Conservation (phyloP, 2,113 vertebrate species). For the Deroptyus accipitrinus region DNA sequence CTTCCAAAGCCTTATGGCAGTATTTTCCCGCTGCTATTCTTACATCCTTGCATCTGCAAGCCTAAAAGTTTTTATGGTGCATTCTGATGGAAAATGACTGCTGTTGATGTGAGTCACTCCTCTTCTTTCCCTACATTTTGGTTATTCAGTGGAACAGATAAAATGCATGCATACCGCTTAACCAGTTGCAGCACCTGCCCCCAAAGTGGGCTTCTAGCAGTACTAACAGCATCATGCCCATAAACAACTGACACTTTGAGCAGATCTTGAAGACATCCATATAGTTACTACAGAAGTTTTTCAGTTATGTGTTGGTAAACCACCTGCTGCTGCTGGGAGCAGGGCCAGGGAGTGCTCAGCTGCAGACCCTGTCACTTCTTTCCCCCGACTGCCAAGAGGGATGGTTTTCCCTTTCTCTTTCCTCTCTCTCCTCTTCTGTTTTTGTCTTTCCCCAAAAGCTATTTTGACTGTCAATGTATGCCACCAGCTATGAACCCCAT, state of each 20-base stretch:
- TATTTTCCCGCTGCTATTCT: background rate
- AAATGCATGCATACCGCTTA: background rate
- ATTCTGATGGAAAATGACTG: background rate
- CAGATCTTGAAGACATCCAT: background rate
- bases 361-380: background rate
- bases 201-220: background rate
- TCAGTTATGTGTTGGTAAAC: background rate
- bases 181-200: background rate
- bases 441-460: background rate
- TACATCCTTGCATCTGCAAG: background rate
- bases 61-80: background rate
- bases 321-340: background rate
- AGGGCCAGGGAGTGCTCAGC: background rate
- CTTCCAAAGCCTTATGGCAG: background rate
- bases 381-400: no score
- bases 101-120: rapidly evolving
- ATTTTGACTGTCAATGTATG: background rate
- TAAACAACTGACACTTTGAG: background rate
- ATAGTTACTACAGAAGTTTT: background rate
- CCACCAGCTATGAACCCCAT: background rate
- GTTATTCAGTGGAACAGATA: background rate
- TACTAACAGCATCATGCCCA: background rate
- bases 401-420: background rate
- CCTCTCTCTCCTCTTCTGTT: background rate
- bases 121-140: background rate